phyloP scores from a whole-genome alignment of 2,888 invertebrate genomes.

The Agrochola macilenta region DNA sequence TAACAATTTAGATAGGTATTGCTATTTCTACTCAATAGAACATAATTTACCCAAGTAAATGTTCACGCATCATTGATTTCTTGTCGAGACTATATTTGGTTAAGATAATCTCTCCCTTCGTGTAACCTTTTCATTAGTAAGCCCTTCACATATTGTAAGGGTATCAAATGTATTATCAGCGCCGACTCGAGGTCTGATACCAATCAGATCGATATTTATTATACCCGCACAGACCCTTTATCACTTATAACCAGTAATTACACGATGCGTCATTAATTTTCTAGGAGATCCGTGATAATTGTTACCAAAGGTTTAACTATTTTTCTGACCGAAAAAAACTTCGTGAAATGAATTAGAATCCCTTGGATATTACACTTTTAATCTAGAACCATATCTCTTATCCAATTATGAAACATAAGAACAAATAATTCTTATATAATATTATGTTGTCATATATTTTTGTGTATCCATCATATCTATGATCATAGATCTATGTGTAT shows the following conservation, averaged over 20 bases:
- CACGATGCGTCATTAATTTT: constrained; percentile 46
- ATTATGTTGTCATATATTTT: neutral
- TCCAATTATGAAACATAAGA: neutral
- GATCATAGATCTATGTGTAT: too few species aligned
- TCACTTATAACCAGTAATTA: constrained; percentile 55
- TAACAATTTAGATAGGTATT: neutral
- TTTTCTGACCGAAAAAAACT: neutral
- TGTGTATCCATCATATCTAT: too few species aligned
- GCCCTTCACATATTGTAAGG: constrained; percentile 63
- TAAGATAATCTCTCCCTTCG: constrained; percentile 56
- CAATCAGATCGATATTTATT: constrained; percentile 63
- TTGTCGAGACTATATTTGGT: constrained; percentile 43
- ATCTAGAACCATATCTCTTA: neutral
- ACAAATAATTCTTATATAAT: neutral
- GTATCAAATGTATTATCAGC: constrained; percentile 61
- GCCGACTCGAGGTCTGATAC: constrained; percentile 46
- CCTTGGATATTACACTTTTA: neutral
- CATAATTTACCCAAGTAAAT: constrained; percentile 23
- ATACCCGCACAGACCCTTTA: constrained; percentile 54
- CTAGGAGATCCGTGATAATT: constrained; percentile 31
- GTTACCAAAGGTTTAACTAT: neutral
- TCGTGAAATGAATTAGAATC: neutral
- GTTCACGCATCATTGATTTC: constrained; percentile 50
- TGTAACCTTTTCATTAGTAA: constrained; percentile 63
- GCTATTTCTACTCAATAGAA: constrained; percentile 8